A percentile compares a stretch with the other conserved stretches of the same genome.
These are phyloP conservation scores for Phylloscopus trochiloides DNA, from an alignment of 2,113 vertebrate genomes.

Conservation along the genomic window DNA sequence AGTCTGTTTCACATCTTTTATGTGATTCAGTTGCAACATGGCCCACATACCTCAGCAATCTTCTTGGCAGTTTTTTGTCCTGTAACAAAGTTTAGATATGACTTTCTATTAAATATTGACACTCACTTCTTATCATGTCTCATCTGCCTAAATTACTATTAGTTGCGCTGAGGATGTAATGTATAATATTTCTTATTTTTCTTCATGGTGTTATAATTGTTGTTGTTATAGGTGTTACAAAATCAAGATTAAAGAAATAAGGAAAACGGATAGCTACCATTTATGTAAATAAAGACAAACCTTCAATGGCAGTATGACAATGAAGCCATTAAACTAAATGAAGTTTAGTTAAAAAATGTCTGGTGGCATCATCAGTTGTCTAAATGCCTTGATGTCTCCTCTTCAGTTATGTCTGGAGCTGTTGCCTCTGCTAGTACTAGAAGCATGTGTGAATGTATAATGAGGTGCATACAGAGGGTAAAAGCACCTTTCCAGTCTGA, in stretches of 20 bases:
- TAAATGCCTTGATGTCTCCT: not conserved
- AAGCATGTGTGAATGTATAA: not conserved
- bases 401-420: not conserved
- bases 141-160: not conserved
- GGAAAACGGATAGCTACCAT: not conserved
- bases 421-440: not conserved
- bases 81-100: not conserved
- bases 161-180: not conserved
- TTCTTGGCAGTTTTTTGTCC: not conserved
- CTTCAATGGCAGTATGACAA: not conserved
- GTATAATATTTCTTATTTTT: not conserved
- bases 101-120: not conserved
- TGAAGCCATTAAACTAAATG: not conserved
- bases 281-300: not conserved
- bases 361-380: not conserved
- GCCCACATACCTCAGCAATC: not conserved
- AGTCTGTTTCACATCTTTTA: not conserved
- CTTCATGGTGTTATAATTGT: not conserved
- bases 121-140: not conserved
- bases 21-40: not conserved
- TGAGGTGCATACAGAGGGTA: fast-evolving
- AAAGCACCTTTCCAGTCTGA: not conserved
- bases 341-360: not conserved
- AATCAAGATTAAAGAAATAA: not conserved
- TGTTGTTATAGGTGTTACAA: not conserved